Percentiles rank a stretch among this genome's conserved stretches.
Evolutionary conservation across 2,797 vertebrate species (phyloP).

Genomic region (Enteromius argenteus): DNA sequence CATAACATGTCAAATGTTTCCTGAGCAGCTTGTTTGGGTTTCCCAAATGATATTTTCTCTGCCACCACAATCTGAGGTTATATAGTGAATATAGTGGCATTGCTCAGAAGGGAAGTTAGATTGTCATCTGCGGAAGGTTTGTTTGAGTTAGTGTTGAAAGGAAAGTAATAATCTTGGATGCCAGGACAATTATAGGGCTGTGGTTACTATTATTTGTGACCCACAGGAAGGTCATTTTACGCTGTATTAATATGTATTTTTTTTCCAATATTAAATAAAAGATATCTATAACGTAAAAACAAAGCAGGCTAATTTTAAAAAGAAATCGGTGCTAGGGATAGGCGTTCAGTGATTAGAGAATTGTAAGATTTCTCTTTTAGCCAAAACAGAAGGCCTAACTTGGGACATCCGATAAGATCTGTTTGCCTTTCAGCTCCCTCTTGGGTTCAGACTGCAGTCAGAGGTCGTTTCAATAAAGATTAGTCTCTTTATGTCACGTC

Average conservation of each 20-base stretch:
- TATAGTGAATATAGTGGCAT: conserved; percentile 57
- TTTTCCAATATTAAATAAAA: conserved; percentile 39
- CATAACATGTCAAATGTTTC: conserved; percentile 84
- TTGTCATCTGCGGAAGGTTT: conserved; percentile 76
- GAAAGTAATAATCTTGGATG: conserved; percentile 73
- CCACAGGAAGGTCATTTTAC: conserved; percentile 59
- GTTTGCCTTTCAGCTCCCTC: conserved; percentile 62
- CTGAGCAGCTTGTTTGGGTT: conserved; percentile 78
- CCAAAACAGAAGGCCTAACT: conserved; percentile 27
- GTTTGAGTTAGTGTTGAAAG: conserved; percentile 73
- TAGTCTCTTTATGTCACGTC: conserved; percentile 70
- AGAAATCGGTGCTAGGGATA: conserved; percentile 4
- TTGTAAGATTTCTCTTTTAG: conserved; percentile 24
- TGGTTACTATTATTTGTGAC: conserved; percentile 65
- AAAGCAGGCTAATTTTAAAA: conserved; percentile 19
- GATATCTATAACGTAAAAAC: conserved; percentile 10
- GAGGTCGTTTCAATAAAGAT: conserved; percentile 76
- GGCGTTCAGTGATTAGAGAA: conserved; percentile 25
- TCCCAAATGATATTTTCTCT: conserved; percentile 67
- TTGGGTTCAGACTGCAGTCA: conserved; percentile 63
- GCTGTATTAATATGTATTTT: conserved; percentile 49
- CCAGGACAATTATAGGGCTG: conserved; percentile 66
- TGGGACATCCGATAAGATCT: conserved; percentile 70
- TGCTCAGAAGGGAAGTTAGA: conserved; percentile 73
- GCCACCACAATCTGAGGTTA: conserved; percentile 60